Evolutionary conservation across 2,113 vertebrate species (phyloP).

Genomic region (Nibea coibor): DNA sequence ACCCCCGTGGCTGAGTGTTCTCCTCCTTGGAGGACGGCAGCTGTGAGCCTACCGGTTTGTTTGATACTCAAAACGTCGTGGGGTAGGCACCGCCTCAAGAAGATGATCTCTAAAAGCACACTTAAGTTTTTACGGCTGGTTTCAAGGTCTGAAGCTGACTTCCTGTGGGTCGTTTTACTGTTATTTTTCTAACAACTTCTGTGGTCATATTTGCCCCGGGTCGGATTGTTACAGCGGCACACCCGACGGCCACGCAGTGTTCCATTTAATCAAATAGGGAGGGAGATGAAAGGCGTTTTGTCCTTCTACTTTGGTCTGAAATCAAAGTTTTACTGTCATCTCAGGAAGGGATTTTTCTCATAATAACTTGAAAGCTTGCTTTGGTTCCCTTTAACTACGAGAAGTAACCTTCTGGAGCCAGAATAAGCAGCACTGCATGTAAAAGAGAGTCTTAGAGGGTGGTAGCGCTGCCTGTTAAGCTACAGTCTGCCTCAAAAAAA

Average conservation of each 20-base stretch:
- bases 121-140: not conserved
- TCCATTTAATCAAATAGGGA: conserved; percentile 43
- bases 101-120: not conserved
- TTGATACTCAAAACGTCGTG: not conserved
- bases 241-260: conserved; percentile 19
- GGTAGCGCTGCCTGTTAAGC: conserved; percentile 34
- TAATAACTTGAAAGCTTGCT: conserved; percentile 58
- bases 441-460: conserved; percentile 25
- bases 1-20: not conserved
- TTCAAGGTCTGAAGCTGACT: not conserved
- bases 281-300: conserved; percentile 50
- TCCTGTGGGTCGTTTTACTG: not conserved
- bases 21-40: not conserved
- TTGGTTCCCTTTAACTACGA: conserved; percentile 54
- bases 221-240: conserved; percentile 18
- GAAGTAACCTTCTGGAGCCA: conserved; percentile 51
- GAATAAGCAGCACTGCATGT: conserved; percentile 27
- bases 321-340: conserved; percentile 50
- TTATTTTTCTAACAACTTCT: conserved; percentile 6
- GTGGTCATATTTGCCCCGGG: conserved; percentile 27
- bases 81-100: not conserved
- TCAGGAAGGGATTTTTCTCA: conserved; percentile 29
- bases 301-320: conserved; percentile 58
- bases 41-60: not conserved
- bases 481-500: conserved; percentile 49